Evolutionary conservation across 2,113 vertebrate genomes (phyloP), one percentile per base, ranked within the genome.

Genomic region (Grus americana): DNA sequence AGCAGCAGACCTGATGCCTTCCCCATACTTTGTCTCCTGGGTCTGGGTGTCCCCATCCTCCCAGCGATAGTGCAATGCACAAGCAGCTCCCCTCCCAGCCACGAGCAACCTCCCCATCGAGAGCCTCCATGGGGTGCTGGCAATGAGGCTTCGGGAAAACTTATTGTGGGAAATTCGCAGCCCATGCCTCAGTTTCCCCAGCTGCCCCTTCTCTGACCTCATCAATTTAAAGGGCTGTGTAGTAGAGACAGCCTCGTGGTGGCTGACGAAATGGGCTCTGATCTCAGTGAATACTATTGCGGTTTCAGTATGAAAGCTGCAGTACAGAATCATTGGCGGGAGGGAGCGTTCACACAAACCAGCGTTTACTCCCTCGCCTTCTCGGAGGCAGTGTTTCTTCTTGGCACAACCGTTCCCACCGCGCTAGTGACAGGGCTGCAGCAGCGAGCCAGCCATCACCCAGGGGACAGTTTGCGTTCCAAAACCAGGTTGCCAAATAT

Each of bases 351-450:
- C n/a, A 3, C 4, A 5, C 21, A 59, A 71, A 76, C 30, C 23
- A 14, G 71, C 0, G 0, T 34, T 89, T 32, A 10, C 47, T 71
- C 76, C 40, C 78, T 49, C 1, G 0, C 49, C 10, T 19, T 59
- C 61, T 78, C 3, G 0, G 7, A 27, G 44, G 34, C 84, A 68
- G 52, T 29, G 63, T 75, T 70, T 36, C 47, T 42, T 67, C 74
- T 52, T 29, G 54, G 49, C 61, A 24, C 61, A 19, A 6, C 65
- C 5, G 0, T 46, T 79, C n/a, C 59, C 9, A 1, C 50, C 8
- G 1, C 1, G 2, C 4, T 8, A 27, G 32, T 0, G 0, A 5
- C 2, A 4, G 44, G n/a, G 47, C 62, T n/a, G 62, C 30, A 16
- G 61, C 63, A 66, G 65, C 3, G 1, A 65, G 58, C 30, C 5